Conservation (phyloP, 1,140 invertebrate genomes). For the Psix sp. region DNA sequence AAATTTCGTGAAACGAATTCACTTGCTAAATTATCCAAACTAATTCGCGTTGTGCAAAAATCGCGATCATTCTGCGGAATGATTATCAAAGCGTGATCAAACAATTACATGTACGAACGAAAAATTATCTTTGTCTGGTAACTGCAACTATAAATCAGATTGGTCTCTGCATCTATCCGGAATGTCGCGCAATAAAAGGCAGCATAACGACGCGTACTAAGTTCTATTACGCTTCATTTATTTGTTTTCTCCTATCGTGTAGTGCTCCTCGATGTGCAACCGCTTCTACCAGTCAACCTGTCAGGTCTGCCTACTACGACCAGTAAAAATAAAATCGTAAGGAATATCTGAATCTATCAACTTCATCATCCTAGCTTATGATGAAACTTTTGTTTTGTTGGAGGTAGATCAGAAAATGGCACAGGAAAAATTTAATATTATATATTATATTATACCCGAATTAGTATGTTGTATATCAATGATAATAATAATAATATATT, state of each 20-base stretch:
- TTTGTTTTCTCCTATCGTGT: constrained; percentile 36
- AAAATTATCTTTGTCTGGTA: constrained; percentile 13
- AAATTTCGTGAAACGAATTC: neutral
- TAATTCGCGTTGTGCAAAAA: too few species aligned
- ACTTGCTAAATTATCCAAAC: too few species aligned
- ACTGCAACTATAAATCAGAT: constrained; percentile 22
- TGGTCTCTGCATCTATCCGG: constrained; percentile 25
- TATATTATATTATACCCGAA: too few species aligned
- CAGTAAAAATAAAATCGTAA: constrained; percentile 35
- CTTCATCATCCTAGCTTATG: too few species aligned
- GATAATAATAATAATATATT: too few species aligned
- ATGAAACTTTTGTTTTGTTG: too few species aligned
- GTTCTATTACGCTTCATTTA: constrained; percentile 40
- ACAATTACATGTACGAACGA: constrained; percentile 6
- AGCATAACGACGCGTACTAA: constrained; percentile 18
- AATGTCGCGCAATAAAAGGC: constrained; percentile 45
- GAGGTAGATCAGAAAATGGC: too few species aligned
- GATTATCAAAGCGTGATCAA: too few species aligned
- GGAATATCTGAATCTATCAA: constrained; percentile 27
- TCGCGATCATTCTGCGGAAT: too few species aligned
- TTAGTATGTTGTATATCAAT: too few species aligned
- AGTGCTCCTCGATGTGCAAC: constrained; percentile 18
- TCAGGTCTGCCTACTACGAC: constrained; percentile 22
- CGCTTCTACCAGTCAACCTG: constrained; percentile 34
- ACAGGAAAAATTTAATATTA: too few species aligned